A percentile compares a stretch with the other conserved stretches of the same genome.
Conservation (phyloP, 2,888 invertebrate genomes). For the Heteromyza rotundicornis region DNA sequence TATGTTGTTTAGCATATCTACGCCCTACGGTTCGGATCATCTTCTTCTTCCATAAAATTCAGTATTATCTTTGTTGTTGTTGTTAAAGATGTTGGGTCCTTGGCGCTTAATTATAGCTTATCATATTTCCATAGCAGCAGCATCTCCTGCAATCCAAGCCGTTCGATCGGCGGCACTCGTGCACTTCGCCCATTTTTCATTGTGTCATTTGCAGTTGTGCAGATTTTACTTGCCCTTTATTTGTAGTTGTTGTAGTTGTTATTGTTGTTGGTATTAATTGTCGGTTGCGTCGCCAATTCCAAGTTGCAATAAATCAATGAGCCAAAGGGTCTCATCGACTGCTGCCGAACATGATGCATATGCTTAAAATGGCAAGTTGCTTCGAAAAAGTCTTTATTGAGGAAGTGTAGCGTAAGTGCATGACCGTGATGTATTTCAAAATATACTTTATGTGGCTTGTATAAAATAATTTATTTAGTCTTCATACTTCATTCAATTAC, state of each 20-base stretch:
- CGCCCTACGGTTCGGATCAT: conserved; percentile 40
- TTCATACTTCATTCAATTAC: no score
- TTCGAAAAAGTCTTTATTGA: no score
- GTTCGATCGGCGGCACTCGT: not conserved
- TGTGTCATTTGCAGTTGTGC: conserved; percentile 43
- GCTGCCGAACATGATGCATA: not conserved
- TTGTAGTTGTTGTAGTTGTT: conserved; percentile 9
- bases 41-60: conserved; percentile 9
- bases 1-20: conserved; percentile 59
- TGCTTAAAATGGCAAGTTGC: not conserved
- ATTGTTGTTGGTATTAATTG: conserved; percentile 43
- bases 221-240: not conserved
- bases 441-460: no score
- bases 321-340: conserved; percentile 30
- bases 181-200: conserved; percentile 50
- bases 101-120: conserved; percentile 58
- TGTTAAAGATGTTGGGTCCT: conserved; percentile 31
- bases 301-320: conserved; percentile 51
- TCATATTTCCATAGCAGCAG: conserved; percentile 56
- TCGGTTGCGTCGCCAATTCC: conserved; percentile 45
- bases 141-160: conserved; percentile 27
- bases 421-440: no score
- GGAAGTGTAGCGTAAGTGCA: no score
- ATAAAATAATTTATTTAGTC: no score
- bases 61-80: conserved; percentile 17